A percentile compares a stretch with the other conserved stretches of the same genome.
These are phyloP conservation scores for Tyto alba DNA, from an alignment of 2,113 vertebrate species.

Conservation along the genomic window DNA sequence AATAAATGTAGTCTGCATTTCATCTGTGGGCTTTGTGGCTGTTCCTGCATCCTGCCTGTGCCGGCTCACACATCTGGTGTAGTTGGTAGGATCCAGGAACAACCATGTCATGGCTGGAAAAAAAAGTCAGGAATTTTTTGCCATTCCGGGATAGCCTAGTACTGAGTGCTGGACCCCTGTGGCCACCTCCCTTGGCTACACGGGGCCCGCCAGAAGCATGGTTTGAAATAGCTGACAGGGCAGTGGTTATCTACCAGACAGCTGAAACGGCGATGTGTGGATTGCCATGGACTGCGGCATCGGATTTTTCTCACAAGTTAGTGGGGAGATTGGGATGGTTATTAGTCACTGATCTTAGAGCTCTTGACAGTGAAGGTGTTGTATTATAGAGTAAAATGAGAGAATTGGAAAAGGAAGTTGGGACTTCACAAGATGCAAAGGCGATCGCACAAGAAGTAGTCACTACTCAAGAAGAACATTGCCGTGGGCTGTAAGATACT, in stretches of 20 bases:
- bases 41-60: neutral
- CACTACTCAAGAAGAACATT: neutral
- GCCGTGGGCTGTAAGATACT: neutral
- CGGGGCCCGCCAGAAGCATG: neutral
- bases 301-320: rapidly evolving
- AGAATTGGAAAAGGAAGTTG: neutral
- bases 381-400: neutral
- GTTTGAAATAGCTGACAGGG: neutral
- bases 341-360: neutral
- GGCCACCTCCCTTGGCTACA: neutral
- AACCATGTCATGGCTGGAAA: neutral
- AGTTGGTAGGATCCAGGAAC: neutral
- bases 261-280: rapidly evolving
- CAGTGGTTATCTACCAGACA: neutral
- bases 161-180: neutral
- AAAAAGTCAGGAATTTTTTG: neutral
- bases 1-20: neutral
- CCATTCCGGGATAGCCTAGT: neutral
- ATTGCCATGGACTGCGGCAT: neutral
- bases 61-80: neutral
- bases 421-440: neutral
- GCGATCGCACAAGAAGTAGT: neutral
- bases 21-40: neutral
- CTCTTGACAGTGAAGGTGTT: neutral
- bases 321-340: neutral